Percentiles rank a stretch among this genome's conserved stretches.
phyloP scores from a whole-genome alignment of 2,888 invertebrate genomes.

The Sympetrum striolatum region DNA sequence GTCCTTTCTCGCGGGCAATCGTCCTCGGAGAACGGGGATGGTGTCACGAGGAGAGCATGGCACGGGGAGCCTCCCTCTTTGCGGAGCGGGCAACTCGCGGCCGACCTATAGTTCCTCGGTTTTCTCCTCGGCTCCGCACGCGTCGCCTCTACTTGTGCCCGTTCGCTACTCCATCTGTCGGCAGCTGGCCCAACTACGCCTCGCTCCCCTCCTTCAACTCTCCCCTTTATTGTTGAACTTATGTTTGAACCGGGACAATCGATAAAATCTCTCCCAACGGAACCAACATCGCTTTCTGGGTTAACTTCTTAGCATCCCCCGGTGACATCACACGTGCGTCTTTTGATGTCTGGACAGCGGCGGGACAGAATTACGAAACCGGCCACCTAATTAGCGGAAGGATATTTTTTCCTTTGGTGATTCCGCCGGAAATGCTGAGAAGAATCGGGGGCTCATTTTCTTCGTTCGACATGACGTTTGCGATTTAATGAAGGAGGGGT shows the following conservation, averaged over 20 bases:
- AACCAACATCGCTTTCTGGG: slow-evolving; percentile 17
- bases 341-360: background rate
- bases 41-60: background rate
- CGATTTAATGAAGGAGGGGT: too few species aligned
- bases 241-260: slow-evolving; percentile 28
- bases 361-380: background rate
- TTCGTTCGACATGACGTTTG: too few species aligned
- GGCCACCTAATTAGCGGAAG: too few species aligned
- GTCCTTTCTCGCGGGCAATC: background rate
- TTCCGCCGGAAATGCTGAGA: too few species aligned
- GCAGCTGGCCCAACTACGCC: slow-evolving; percentile 1
- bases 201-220: background rate
- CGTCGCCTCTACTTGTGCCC: slow-evolving; percentile 20
- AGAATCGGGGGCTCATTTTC: too few species aligned
- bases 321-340: background rate
- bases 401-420: too few species aligned
- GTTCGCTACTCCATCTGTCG: slow-evolving; percentile 13
- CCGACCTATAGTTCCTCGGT: slow-evolving; percentile 17
- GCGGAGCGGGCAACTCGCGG: slow-evolving; percentile 11
- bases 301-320: slow-evolving; percentile 19
- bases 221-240: background rate
- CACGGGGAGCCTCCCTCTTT: slow-evolving; percentile 7
- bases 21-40: background rate
- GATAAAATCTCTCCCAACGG: slow-evolving; percentile 9
- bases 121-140: slow-evolving; percentile 32